Evolutionary conservation across 2,797 vertebrate species (phyloP).

Genomic region (Acanthiza pusilla): DNA sequence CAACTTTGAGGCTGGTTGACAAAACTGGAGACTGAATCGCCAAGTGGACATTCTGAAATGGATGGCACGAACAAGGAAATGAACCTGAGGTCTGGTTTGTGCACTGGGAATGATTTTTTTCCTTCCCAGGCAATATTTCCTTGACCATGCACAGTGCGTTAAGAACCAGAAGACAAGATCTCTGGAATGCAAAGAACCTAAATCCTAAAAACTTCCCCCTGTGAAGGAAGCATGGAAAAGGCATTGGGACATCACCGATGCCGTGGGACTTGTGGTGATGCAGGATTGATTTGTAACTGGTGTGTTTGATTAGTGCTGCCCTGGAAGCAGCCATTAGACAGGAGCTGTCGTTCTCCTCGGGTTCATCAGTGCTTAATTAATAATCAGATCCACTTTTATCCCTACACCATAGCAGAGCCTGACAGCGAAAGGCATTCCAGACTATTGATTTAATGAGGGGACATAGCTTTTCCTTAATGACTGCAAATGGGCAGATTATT

Average conservation of each 20-base stretch:
- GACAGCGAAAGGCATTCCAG: not conserved
- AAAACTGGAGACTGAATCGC: not conserved
- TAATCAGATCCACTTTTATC: constrained; percentile 5
- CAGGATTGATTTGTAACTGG: not conserved
- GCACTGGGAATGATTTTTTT: not conserved
- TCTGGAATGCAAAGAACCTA: not conserved
- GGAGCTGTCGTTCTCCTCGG: not conserved
- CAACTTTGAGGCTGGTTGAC: not conserved
- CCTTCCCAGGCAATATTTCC: not conserved
- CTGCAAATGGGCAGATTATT: not conserved
- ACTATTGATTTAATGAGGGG: not conserved
- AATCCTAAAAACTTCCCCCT: not conserved
- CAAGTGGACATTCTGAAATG: not conserved
- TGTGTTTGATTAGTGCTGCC: not conserved
- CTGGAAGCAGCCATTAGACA: not conserved
- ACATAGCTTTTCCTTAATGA: not conserved
- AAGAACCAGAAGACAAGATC: not conserved
- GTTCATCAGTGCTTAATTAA: constrained; percentile 34
- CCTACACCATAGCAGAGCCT: not conserved
- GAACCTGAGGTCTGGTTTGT: not conserved
- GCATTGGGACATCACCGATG: accelerated
- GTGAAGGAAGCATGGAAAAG: not conserved
- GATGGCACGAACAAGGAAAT: not conserved
- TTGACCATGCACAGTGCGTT: accelerated
- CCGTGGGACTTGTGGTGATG: accelerated